Base-by-base conservation (phyloP, 2,113 vertebrate species). In the Podocnemis expansa region DNA sequence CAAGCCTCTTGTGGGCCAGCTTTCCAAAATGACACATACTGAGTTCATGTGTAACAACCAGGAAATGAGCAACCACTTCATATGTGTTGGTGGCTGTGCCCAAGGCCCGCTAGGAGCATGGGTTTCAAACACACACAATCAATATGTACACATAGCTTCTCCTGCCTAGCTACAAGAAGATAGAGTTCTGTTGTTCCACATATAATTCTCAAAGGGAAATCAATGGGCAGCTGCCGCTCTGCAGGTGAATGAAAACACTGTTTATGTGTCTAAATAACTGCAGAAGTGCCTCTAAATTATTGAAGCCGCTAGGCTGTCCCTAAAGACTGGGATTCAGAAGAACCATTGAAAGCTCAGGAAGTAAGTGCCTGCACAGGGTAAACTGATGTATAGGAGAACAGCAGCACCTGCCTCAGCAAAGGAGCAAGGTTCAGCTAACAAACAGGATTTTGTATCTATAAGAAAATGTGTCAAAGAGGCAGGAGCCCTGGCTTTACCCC, bases 1-100 rank as follows among this genome's bases (percentile, higher is more conserved):
- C 52, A 75, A 82, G 78, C 84, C 85, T 92, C 85, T 63, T 95
- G 85, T 91, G 91, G 76, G 92, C 76, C 54, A 92, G 85, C 89
- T 67, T 82, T 84, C 55, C 91, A 91, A 94, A 94, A 86, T 52
- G 49, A 56, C 82, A 41, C 2, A 1, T 81, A 91, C 92, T 95
- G 93, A 75, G 2, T 3, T 91, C 84, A 49, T 55, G 80, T 92
- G 86, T 1, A 3, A 82, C 63, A 82, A 85, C 67, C 90, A 89
- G 80, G 88, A 90, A 92, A 43, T 41, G 84, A 92, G 88, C 49
- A 60, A 82, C 78, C 82, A 49, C 43, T 41, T 45, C 60, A 75
- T 52, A 52, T 10, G 1, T 9, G 22, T 80, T 84, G 93, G 89
- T 56, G 67, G 93, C 91, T 86, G 43, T 88, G 90, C 87, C 89